Evolutionary conservation across 2,113 vertebrate genomes (phyloP).

Genomic region (Colinus virginianus): DNA sequence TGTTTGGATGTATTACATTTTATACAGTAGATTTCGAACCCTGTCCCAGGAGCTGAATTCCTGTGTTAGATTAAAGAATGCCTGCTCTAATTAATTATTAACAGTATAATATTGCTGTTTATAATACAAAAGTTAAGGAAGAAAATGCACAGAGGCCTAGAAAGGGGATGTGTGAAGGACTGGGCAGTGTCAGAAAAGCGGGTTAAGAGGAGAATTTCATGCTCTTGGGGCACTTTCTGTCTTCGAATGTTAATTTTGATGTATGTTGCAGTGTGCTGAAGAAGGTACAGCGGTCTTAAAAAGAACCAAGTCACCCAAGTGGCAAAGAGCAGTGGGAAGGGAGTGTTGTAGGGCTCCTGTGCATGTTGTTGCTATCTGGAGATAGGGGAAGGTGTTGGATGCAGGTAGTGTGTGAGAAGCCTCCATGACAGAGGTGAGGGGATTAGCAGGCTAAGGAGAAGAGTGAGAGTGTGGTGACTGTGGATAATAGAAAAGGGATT

Average conservation of each 20-base stretch:
- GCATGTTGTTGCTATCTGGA: background rate
- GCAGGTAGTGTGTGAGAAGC: background rate
- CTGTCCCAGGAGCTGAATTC: background rate
- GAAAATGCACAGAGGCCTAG: background rate
- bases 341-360: background rate
- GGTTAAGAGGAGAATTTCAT: background rate
- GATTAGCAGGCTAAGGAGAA: background rate
- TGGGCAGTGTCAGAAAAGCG: rapidly evolving
- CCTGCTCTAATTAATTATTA: background rate
- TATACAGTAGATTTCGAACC: background rate
- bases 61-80: rapidly evolving
- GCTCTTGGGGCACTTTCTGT: background rate
- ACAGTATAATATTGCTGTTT: background rate
- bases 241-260: background rate
- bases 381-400: background rate
- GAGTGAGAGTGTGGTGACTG: background rate
- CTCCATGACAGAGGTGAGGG: background rate
- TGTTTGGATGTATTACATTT: background rate
- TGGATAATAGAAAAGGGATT: background rate
- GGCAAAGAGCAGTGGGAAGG: background rate
- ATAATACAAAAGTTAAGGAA: background rate
- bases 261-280: background rate
- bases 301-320: background rate
- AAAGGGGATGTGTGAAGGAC: background rate
- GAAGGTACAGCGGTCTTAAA: background rate